Percentiles rank a stretch among this genome's conserved stretches.
Evolutionary conservation across 2,888 invertebrate genomes (phyloP).

Genomic region (Diarsia dahlii): DNA sequence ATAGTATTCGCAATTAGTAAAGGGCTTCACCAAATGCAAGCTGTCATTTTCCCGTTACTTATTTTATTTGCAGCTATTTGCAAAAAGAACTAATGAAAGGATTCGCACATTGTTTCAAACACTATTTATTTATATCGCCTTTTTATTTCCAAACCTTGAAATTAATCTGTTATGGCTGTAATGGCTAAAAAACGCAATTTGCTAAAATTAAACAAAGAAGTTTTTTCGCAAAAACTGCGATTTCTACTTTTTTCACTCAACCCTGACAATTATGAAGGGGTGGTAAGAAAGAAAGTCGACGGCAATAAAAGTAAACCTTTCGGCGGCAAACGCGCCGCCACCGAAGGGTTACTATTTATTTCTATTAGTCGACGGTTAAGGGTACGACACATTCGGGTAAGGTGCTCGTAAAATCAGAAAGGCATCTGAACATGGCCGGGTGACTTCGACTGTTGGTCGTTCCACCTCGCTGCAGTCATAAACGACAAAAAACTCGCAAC

Average conservation of each 20-base stretch:
- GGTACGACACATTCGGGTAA: constrained; percentile 77
- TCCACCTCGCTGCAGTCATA: constrained; percentile 80
- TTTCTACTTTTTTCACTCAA: constrained; percentile 80
- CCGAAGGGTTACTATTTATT: constrained; percentile 89
- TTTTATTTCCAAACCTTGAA: constrained; percentile 56
- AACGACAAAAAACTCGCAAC: constrained; percentile 83
- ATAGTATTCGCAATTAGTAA: background rate
- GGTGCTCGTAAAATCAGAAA: constrained; percentile 77
- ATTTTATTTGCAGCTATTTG: constrained; percentile 52
- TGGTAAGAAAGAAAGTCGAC: constrained; percentile 85
- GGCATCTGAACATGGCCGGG: constrained; percentile 75
- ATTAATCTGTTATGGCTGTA: constrained; percentile 65
- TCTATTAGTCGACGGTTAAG: constrained; percentile 84
- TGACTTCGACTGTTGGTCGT: constrained; percentile 73
- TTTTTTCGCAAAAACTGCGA: constrained; percentile 76
- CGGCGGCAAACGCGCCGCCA: constrained; percentile 85
- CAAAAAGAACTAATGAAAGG: constrained; percentile 46
- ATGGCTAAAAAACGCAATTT: constrained; percentile 70
- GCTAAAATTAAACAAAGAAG: constrained; percentile 76
- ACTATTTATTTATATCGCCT: constrained; percentile 53
- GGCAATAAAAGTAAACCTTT: constrained; percentile 89
- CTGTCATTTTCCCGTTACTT: constrained; percentile 40
- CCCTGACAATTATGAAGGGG: constrained; percentile 87
- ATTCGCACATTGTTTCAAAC: constrained; percentile 63
- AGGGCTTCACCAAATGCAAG: constrained; percentile 40